Base-by-base conservation (phyloP, 2,888 invertebrate genomes). In the Ganaspis brasiliensis region DNA sequence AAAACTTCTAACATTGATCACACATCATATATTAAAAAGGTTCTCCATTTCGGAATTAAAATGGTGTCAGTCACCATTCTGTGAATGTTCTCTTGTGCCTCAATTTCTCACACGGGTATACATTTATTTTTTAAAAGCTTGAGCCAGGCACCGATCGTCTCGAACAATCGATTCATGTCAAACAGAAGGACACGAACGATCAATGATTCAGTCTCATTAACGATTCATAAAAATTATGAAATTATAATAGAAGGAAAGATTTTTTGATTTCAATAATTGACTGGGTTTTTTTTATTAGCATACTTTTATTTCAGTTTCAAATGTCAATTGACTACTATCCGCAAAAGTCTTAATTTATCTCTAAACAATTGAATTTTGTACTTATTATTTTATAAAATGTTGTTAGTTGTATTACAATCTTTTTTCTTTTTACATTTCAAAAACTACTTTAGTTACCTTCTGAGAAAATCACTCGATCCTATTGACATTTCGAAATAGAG, bases 31-130 rank as follows among this genome's bases (percentile, higher is more conserved):
- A n/a, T n/a, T n/a, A n/a, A n/a, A n/a, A n/a, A n/a, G n/a, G 72
- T 56, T 77, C 77, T 80, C 77, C 67, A 83, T 78, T 74, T 76
- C 79, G 24, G 76, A 73, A 74, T 73, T 57, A 74, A 79, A 78
- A 76, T 78, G 80, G 72, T 80, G 84, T 85, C 82, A 85, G 84
- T 85, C 84, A 85, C 77, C 84, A 73, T 84, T 80, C 79, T 79
- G 76, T 77, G 78, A 73, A 73, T 45, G 76, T 77, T 75, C 72
- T 40, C 74, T 77, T 73, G 76, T 79, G 72, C 78, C 72, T 76
- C 67, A 63, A 78, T 82, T 81, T 72, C 19, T 61, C 2, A 59
- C 31, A 2, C 14, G 8, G 5, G 57, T 59, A 31, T 61, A 61
- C 19, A 61, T 37, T 61, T 31, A 59, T 59, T 61, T 37, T 61